phyloP scores from a whole-genome alignment of 2,888 invertebrate species.

The Parapristionchus giblindavisi region DNA sequence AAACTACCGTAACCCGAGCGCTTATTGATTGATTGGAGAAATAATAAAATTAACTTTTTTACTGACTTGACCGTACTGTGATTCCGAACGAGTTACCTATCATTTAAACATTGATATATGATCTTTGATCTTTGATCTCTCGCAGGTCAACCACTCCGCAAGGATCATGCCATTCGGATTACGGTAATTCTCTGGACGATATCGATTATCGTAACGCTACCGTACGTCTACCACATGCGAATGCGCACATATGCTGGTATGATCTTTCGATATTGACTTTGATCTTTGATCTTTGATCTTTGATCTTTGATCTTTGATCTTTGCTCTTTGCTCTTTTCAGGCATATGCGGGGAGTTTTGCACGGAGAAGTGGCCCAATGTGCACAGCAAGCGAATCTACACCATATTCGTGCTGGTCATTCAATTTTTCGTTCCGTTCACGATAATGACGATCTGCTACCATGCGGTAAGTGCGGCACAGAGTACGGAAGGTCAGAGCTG shows the following conservation, averaged over 20 bases:
- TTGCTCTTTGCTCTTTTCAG: no score
- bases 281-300: no score
- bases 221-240: conserved; percentile 86
- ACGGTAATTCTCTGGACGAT: conserved; percentile 48
- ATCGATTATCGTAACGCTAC: conserved; percentile 77
- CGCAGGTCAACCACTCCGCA: conserved; percentile 47
- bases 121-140: neutral
- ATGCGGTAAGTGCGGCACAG: conserved; percentile 80
- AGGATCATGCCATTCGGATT: conserved; percentile 49
- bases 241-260: no score
- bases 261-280: no score
- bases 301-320: no score
- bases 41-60: no score
- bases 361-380: conserved; percentile 85
- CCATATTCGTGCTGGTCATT: conserved; percentile 84
- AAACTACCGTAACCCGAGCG: neutral
- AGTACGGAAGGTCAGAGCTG: no score
- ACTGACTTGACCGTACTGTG: neutral
- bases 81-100: neutral
- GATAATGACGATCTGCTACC: conserved; percentile 92
- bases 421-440: conserved; percentile 93
- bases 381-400: conserved; percentile 81
- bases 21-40: no score
- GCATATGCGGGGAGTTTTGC: conserved; percentile 60
- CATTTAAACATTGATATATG: neutral